A percentile compares a stretch with the other conserved stretches of the same genome.
Evolutionary conservation across 35 echinoderm and acorn worm species (phyloP).

Genomic region (Patiria miniata): DNA sequence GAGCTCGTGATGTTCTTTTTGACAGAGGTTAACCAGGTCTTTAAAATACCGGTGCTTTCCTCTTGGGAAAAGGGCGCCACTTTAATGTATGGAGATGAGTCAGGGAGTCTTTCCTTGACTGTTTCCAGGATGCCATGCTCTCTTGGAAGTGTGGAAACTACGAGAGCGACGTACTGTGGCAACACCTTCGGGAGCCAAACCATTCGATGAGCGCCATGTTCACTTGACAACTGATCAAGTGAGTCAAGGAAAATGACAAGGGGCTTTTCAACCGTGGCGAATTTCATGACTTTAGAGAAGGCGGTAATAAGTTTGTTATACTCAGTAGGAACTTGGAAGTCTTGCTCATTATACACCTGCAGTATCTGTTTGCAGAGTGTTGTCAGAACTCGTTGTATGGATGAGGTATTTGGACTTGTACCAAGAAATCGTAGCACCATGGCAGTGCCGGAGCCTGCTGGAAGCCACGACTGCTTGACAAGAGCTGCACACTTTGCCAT

Average conservation of each 20-base stretch:
- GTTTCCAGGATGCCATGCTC: conserved; percentile 67
- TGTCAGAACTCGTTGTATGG: conserved; percentile 58
- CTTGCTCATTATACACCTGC: neutral
- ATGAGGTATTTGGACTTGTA: conserved; percentile 66
- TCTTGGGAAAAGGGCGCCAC: conserved; percentile 55
- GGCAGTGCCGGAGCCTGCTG: neutral
- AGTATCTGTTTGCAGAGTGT: conserved; percentile 65
- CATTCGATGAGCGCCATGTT: conserved; percentile 75
- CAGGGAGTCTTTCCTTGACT: conserved; percentile 42
- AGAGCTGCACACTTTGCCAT: conserved; percentile 36
- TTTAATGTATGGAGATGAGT: conserved; percentile 39
- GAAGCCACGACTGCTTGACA: conserved; percentile 10
- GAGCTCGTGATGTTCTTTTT: conserved; percentile 42
- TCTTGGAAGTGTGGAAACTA: conserved; percentile 72
- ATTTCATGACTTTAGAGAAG: neutral
- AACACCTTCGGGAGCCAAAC: conserved; percentile 71
- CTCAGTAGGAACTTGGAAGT: neutral
- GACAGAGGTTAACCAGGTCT: conserved; percentile 50
- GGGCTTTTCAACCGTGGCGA: conserved; percentile 64
- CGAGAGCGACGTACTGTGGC: conserved; percentile 38
- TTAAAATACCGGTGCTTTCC: conserved; percentile 45
- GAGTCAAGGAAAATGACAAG: conserved; percentile 75
- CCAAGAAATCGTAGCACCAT: conserved; percentile 65
- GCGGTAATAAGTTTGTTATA: neutral
- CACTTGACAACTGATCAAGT: conserved; percentile 72